Base-by-base conservation (phyloP, 2,888 invertebrate genomes). In the Latrodectus hesperus region DNA sequence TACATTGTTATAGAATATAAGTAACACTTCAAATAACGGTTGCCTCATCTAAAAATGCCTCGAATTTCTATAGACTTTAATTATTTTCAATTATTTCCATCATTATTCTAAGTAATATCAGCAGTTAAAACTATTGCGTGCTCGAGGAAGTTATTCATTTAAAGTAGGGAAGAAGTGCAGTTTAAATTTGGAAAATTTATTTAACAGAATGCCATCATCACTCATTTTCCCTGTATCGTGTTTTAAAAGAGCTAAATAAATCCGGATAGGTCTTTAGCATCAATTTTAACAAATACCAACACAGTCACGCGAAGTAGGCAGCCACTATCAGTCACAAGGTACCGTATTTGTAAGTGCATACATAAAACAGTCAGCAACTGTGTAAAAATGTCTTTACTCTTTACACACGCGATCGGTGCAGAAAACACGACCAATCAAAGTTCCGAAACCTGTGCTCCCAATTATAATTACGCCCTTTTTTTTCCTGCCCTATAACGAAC, bases 401-500 rank as follows among this genome's bases (percentile, higher is more conserved):
- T 68, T 68, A 74, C 70, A 75, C 85, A 85, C 79, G 73, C 85
- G 64, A 85, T 74, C 70, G 55, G 73, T 73, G 65, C 68, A 68
- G 75, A 68, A 60, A 67, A 74, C 68, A 49, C 70, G 53, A 74
- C 85, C 85, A 85, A 85, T 85, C 85, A 79, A 65, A 74, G 72
- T 51, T 49, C 53, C 60, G 85, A 85, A 85, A 85, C 85, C 85
- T 85, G 85, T 79, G 85, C 85, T 74, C 53, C 83, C 85, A 85
- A 82, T 85, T 85, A 85, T 85, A 85, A 85, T 85, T 79, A 79
- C 79, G n/a, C 51, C 52, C 55, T 49, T 75, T 73, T 81, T 85
- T 85, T 79, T 72, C 16, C 73, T 67, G 49, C 73, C 73, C 17
- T 49, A 52, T 52, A 55, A 64, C 17, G 84, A 65, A 65, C 65